Evolutionary conservation across 2,113 vertebrate species (phyloP), one percentile per base, ranked within the genome.

Genomic region (Mohoua ochrocephala): DNA sequence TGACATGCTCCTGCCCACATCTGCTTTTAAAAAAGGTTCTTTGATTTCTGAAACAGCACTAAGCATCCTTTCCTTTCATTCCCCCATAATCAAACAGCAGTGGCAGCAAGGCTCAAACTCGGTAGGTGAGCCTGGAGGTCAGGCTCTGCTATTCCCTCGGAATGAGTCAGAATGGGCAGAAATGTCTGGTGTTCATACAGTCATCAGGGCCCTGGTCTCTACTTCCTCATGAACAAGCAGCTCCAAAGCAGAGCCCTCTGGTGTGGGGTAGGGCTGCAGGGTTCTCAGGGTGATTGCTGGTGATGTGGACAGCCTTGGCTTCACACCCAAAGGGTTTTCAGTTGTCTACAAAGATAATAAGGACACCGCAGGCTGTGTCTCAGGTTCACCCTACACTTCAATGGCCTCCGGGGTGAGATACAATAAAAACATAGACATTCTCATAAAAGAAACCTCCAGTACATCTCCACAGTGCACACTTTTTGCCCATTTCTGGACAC

Each of bases 221-320:
- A 26, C 44, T 50, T 27, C 14, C 11, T 30, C 47, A 49, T 4
- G 39, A 28, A 21, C 33, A 45, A 74, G 54, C 54, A 84, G 37
- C 41, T 81, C 37, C 49, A 60, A 56, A 89, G 71, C 53, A 83
- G 27, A 81, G 26, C 54, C 44, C 21, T 59, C n/a, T 68, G 28
- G 27, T 1, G 16, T 1, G 0, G 2, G 8, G 41, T 6, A 76
- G 61, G 27, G 44, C 45, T 45, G 77, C 44, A 68, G 44, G 45
- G 39, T 19, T 68, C 67, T 83, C 45, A 10, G 4, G 10, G 11
- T 37, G 20, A 27, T 60, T 53, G 63, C 18, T 0, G 2, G 41
- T 56, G 68, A 60, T 6, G 6, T 15, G 52, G 14, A 54, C 24
- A 83, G 47, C 57, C n/a, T 80, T 44, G n/a, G 54, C 39, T 91